A percentile compares a stretch with the other conserved stretches of the same genome.
These are phyloP conservation scores for Acromyrmex heyeri DNA, from an alignment of 1,140 invertebrate species.

Conservation along the genomic window DNA sequence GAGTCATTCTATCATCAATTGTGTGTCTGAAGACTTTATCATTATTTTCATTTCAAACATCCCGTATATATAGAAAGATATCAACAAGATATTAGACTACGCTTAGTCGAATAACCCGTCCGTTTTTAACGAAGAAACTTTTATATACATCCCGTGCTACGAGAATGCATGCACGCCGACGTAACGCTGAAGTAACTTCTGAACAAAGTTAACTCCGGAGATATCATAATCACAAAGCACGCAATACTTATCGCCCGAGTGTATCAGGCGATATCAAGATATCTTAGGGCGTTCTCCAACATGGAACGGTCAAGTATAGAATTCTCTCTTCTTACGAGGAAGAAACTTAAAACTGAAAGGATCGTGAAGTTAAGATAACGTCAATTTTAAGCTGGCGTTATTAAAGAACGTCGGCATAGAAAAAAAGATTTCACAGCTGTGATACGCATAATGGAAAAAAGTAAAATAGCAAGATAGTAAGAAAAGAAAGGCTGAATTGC, in stretches of 20 bases:
- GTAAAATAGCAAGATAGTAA: background rate
- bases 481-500: background rate
- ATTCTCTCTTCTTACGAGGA: constrained; percentile 18
- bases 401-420: constrained; percentile 29
- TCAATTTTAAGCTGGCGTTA: constrained; percentile 19
- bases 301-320: constrained; percentile 9
- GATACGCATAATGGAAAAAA: background rate
- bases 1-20: background rate
- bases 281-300: background rate
- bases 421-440: constrained; percentile 1
- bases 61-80: background rate
- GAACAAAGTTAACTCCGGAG: constrained; percentile 47
- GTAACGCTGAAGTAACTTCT: constrained; percentile 38
- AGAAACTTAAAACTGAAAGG: constrained; percentile 14
- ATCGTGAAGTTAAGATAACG: constrained; percentile 40
- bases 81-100: background rate
- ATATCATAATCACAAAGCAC: constrained; percentile 56
- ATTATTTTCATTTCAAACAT: constrained; percentile 18
- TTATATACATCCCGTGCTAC: constrained; percentile 2
- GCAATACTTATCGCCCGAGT: constrained; percentile 48
- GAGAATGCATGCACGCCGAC: background rate
- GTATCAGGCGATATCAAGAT: constrained; percentile 37
- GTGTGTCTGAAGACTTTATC: background rate
- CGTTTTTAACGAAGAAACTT: constrained; percentile 53
- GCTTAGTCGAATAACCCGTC: background rate